phyloP scores from a whole-genome alignment of 2,113 vertebrate species.

The Sapajus apella region DNA sequence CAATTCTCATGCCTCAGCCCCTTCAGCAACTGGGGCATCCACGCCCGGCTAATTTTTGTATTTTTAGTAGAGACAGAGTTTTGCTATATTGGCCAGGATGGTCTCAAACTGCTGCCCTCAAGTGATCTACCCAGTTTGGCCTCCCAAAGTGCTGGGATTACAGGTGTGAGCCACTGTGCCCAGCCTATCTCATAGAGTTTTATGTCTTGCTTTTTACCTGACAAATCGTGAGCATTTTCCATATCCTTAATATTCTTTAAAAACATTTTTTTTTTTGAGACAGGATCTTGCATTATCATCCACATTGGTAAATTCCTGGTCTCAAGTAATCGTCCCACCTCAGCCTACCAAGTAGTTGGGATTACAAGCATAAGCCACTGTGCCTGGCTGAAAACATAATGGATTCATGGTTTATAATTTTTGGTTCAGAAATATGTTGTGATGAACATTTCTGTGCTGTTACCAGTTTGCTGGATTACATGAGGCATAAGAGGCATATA shows the following conservation, averaged over 20 bases:
- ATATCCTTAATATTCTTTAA: conserved; percentile 28
- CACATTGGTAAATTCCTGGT: not conserved
- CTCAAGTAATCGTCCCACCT: not conserved
- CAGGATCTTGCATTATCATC: not conserved
- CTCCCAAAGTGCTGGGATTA: too few relatives aligned
- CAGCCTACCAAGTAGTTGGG: not conserved
- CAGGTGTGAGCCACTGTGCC: too few relatives aligned
- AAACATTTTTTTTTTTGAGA: not conserved
- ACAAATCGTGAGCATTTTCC: not conserved
- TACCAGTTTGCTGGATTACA: not conserved
- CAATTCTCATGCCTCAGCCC: too few relatives aligned
- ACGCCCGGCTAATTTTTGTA: too few relatives aligned
- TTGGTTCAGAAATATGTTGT: conserved; percentile 6
- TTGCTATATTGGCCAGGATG: too few relatives aligned
- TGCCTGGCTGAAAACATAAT: not conserved
- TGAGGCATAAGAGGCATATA: not conserved
- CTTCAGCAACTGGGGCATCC: too few relatives aligned
- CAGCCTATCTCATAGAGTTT: not conserved
- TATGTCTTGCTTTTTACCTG: not conserved
- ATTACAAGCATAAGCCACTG: not conserved
- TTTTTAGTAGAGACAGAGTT: too few relatives aligned
- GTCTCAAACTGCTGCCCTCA: too few relatives aligned
- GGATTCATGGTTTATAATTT: not conserved
- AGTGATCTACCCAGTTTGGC: too few relatives aligned
- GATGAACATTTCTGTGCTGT: not conserved